Conservation (phyloP, 2,113 vertebrate genomes). For the Crotophaga sulcirostris region DNA sequence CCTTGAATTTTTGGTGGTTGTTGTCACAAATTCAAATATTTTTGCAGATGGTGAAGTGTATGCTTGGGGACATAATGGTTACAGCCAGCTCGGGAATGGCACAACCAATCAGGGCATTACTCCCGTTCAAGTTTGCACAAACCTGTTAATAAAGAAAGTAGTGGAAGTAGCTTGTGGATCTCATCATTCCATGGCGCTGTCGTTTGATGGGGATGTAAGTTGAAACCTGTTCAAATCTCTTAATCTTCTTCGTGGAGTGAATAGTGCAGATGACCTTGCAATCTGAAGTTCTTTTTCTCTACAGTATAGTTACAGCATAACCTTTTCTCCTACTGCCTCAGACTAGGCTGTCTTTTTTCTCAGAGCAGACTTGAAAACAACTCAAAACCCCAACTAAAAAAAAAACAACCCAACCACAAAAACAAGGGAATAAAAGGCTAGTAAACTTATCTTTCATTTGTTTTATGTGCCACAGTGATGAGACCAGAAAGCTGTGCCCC, state of each 20-base stretch:
- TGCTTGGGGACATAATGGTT: slow-evolving; percentile 97
- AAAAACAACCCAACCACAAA: not conserved
- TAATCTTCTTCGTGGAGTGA: not conserved
- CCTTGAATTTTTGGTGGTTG: not conserved
- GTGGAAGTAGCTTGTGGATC: slow-evolving; percentile 93
- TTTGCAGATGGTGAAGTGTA: slow-evolving; percentile 91
- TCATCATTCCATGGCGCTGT: slow-evolving; percentile 93
- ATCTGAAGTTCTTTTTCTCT: not conserved
- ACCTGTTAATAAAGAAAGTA: slow-evolving; percentile 88
- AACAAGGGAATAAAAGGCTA: not conserved
- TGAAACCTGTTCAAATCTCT: slow-evolving; percentile 2
- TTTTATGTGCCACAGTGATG: not conserved
- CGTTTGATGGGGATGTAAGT: slow-evolving; percentile 92
- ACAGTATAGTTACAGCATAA: not conserved
- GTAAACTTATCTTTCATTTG: not conserved
- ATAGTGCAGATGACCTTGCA: not conserved
- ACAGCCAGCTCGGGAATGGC: slow-evolving; percentile 95
- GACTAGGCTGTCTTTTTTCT: not conserved
- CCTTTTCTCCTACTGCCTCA: not conserved
- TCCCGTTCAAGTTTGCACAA: slow-evolving; percentile 90
- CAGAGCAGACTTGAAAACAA: not conserved
- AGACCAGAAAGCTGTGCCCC: not conserved
- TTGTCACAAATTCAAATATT: not conserved
- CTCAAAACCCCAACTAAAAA: no score
- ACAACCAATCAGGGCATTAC: slow-evolving; percentile 90